phyloP scores from a whole-genome alignment of 2,888 invertebrate species.

The Phyllotreta striolata region DNA sequence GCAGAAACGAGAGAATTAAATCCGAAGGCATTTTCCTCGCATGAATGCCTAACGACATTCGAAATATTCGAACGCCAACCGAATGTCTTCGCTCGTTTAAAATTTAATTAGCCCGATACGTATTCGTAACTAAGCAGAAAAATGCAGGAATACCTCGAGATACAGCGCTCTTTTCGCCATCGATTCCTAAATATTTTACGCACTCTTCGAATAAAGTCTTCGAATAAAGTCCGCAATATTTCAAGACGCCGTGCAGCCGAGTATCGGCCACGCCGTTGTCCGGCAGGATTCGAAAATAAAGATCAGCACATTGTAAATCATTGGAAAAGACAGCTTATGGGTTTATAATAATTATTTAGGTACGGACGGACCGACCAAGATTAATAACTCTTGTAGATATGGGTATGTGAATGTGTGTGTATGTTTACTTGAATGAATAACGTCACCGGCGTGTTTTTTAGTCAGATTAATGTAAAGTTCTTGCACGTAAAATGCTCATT shows the following conservation, averaged over 20 bases:
- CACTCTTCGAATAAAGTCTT: constrained; percentile 19
- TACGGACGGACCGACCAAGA: constrained; percentile 22
- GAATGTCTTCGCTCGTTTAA: no score
- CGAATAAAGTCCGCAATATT: constrained; percentile 27
- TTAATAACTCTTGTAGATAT: constrained; percentile 15
- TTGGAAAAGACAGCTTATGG: constrained; percentile 27
- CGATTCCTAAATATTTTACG: no score
- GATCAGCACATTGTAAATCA: constrained; percentile 45
- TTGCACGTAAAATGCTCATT: no score
- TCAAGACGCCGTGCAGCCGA: constrained; percentile 19
- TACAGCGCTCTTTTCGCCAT: no score
- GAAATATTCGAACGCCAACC: no score
- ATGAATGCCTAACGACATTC: constrained; percentile 8
- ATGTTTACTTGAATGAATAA: no score
- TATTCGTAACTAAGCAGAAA: no score
- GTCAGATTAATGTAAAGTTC: no score
- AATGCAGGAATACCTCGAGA: no score
- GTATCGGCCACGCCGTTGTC: constrained; percentile 30
- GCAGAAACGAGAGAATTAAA: constrained; percentile 30
- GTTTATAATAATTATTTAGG: constrained; percentile 35
- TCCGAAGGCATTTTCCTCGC: constrained; percentile 25
- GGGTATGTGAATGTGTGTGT: constrained; percentile 4
- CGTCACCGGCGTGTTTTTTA: no score
- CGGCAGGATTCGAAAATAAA: constrained; percentile 37
- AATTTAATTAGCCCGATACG: no score